phyloP scores from a whole-genome alignment of 2,113 vertebrate species.

The Motacilla alba region DNA sequence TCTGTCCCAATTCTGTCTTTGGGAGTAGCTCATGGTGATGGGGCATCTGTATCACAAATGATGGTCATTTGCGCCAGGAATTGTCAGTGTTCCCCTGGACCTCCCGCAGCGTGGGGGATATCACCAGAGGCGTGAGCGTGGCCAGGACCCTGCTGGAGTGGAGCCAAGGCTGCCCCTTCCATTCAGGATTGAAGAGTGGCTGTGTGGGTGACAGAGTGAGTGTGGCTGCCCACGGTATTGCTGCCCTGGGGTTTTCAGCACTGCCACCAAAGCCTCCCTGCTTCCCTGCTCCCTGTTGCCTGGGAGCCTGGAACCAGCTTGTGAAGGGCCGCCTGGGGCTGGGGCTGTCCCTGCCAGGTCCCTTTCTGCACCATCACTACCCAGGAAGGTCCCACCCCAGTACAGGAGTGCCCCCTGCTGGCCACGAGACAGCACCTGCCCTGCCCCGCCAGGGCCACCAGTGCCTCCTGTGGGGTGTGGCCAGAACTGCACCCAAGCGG shows the following conservation, averaged over 20 bases:
- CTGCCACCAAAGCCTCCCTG: neutral
- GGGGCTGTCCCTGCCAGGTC: neutral
- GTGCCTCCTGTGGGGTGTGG: no score
- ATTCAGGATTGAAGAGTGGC: neutral
- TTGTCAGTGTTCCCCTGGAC: neutral
- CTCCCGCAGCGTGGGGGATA: no score
- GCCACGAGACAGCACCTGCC: no score
- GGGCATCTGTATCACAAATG: neutral
- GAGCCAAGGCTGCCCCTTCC: neutral
- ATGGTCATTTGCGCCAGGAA: neutral
- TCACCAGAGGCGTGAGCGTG: neutral
- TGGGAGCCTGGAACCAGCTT: neutral
- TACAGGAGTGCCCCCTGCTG: neutral
- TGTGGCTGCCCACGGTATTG: neutral
- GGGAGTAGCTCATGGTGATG: neutral
- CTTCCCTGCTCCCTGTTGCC: no score
- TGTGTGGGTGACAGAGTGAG: neutral
- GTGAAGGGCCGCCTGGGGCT: accelerated
- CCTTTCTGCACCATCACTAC: neutral
- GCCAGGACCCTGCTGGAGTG: neutral
- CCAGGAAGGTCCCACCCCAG: neutral
- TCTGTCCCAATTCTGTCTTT: neutral
- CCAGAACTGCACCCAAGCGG: neutral
- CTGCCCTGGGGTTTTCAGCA: neutral
- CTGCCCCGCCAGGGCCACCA: accelerated